These are phyloP conservation scores for Pentamera pediparva DNA, from an alignment of 53 echinoderm and acorn worm genomes.

Conservation along the genomic window DNA sequence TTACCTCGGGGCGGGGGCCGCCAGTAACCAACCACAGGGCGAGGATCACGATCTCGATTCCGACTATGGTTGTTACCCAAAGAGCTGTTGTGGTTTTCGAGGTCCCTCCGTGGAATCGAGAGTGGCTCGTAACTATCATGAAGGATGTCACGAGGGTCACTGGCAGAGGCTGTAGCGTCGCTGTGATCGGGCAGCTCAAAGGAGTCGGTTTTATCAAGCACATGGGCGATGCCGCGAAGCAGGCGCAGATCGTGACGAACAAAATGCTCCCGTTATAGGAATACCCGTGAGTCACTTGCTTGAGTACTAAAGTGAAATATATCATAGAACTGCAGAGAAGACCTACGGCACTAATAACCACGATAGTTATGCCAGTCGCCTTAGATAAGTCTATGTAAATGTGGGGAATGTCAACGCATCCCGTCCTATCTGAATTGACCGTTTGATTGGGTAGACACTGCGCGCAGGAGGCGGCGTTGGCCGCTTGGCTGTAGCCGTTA, in stretches of 20 bases:
- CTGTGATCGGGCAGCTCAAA: constrained; percentile 38
- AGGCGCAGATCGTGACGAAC: constrained; percentile 47
- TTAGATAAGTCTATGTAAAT: constrained; percentile 25
- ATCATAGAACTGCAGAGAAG: constrained; percentile 24
- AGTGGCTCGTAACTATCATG: constrained; percentile 51
- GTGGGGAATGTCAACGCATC: constrained; percentile 50
- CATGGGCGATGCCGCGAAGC: constrained; percentile 48
- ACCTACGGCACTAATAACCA: constrained; percentile 37
- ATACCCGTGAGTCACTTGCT: background rate
- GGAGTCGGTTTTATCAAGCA: constrained; percentile 45
- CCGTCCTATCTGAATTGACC: constrained; percentile 46
- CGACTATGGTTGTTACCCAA: background rate
- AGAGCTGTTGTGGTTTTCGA: constrained; percentile 1
- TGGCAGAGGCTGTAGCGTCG: constrained; percentile 52
- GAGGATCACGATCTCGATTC: background rate
- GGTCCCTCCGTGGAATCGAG: constrained; percentile 17
- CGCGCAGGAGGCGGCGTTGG: constrained; percentile 53
- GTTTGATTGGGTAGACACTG: constrained; percentile 55
- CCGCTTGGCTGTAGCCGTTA: constrained; percentile 51
- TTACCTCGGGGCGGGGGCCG: constrained; percentile 37
- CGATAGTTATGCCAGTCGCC: constrained; percentile 34
- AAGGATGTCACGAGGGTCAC: constrained; percentile 47
- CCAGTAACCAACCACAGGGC: constrained; percentile 51
- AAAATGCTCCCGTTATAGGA: constrained; percentile 39
- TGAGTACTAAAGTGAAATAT: constrained; percentile 43